These are phyloP conservation scores for Eremobia ochroleuca DNA, from an alignment of 2,888 invertebrate genomes.

Conservation along the genomic window DNA sequence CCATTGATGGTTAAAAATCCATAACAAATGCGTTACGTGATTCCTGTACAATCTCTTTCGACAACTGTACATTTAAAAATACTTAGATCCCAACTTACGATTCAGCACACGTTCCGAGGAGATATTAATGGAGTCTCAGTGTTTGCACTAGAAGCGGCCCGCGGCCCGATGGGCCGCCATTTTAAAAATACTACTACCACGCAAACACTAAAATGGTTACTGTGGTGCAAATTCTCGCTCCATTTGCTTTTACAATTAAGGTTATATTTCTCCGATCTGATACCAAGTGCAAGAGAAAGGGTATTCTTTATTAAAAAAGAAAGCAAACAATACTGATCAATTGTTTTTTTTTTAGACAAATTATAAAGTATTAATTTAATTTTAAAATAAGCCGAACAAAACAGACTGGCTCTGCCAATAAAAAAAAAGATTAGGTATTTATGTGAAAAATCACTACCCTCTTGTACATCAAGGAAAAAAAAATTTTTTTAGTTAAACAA, in stretches of 20 bases:
- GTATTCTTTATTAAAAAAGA: neutral
- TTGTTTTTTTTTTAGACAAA: too few species aligned
- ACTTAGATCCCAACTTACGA: constrained; percentile 73
- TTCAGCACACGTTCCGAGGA: constrained; percentile 74
- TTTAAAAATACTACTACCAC: constrained; percentile 56
- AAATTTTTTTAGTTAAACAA: constrained; percentile 38
- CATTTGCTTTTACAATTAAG: constrained; percentile 45
- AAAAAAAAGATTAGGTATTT: constrained; percentile 21
- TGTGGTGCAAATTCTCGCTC: constrained; percentile 27
- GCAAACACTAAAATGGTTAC: constrained; percentile 48
- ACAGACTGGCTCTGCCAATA: constrained; percentile 4
- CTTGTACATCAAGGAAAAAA: constrained; percentile 36
- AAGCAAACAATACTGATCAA: constrained; percentile 6
- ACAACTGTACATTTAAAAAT: constrained; percentile 70
- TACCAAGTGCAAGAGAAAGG: constrained; percentile 1
- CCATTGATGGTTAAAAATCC: constrained; percentile 50
- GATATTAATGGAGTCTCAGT: constrained; percentile 77
- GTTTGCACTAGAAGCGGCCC: constrained; percentile 70
- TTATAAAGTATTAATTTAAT: too few species aligned
- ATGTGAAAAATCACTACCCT: constrained; percentile 40
- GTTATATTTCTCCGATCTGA: constrained; percentile 7
- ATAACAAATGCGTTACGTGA: constrained; percentile 63
- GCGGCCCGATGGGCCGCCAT: constrained; percentile 61
- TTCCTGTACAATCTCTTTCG: constrained; percentile 59
- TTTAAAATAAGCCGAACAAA: constrained; percentile 13